Conservation (phyloP, 2,888 invertebrate genomes). For the Ypsolopha scabrella region DNA sequence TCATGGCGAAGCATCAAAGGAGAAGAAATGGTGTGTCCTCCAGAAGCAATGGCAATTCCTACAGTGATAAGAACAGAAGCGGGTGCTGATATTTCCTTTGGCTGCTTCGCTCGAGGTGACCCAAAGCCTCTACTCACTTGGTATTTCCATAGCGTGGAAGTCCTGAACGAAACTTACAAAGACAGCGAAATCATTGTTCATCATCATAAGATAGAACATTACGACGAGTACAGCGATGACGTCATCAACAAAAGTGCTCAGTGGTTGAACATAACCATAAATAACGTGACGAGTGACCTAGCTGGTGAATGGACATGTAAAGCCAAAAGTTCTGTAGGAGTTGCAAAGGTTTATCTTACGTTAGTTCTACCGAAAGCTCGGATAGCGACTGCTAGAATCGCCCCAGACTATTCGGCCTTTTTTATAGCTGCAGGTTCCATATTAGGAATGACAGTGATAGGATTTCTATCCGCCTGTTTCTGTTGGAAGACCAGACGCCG, state of each 20-base stretch:
- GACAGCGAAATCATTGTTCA: constrained; percentile 41
- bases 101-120: constrained; percentile 84
- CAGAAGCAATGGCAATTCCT: constrained; percentile 73
- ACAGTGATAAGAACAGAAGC: constrained; percentile 77
- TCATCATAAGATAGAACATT: constrained; percentile 34
- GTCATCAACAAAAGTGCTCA: constrained; percentile 59
- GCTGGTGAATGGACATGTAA: constrained; percentile 89
- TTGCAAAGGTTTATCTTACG: constrained; percentile 72
- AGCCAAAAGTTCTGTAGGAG: constrained; percentile 76
- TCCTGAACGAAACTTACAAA: constrained; percentile 37
- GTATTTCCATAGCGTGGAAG: constrained; percentile 76
- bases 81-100: constrained; percentile 85
- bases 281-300: constrained; percentile 83
- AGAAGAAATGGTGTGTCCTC: constrained; percentile 84
- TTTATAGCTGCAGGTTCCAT: constrained; percentile 78
- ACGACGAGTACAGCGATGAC: constrained; percentile 49
- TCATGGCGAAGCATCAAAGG: constrained; percentile 82
- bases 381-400: constrained; percentile 81
- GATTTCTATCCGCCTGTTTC: constrained; percentile 60
- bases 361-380: constrained; percentile 65
- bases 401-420: constrained; percentile 80
- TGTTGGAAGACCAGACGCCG: constrained; percentile 79
- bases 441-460: constrained; percentile 74
- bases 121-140: constrained; percentile 85
- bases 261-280: constrained; percentile 87